phyloP scores from a whole-genome alignment of 1,140 invertebrate species.

The Yoshiicerus persimilis region DNA sequence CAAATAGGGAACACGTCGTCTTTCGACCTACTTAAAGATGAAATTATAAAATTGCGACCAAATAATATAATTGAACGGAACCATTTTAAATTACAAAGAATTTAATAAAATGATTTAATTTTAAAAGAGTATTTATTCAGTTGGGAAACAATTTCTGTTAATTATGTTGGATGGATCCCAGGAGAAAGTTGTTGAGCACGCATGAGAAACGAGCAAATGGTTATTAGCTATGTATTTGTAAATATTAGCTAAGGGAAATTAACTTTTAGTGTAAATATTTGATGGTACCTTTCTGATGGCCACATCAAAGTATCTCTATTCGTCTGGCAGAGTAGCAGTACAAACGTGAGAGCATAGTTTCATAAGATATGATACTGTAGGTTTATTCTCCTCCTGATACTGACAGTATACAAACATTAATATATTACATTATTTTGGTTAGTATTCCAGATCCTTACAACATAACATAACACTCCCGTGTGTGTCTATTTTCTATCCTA shows the following conservation, averaged over 20 bases:
- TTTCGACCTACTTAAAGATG: too few relatives aligned
- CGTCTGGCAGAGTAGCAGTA: background rate
- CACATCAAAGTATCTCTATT: background rate
- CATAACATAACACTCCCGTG: background rate
- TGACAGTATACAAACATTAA: background rate
- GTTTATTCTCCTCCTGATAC: background rate
- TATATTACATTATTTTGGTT: background rate
- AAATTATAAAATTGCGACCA: too few relatives aligned
- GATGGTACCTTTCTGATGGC: background rate
- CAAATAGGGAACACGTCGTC: too few relatives aligned
- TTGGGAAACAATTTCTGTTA: background rate
- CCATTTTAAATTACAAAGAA: background rate
- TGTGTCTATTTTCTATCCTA: background rate
- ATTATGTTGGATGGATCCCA: background rate
- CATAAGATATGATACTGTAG: background rate
- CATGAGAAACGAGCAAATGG: background rate
- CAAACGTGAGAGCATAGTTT: background rate
- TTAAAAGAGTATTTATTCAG: background rate
- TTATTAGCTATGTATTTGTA: background rate
- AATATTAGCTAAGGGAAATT: constrained; percentile 13
- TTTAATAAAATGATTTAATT: too few relatives aligned
- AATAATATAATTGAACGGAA: too few relatives aligned
- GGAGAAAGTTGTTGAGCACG: background rate
- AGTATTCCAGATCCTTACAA: background rate
- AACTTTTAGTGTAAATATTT: constrained; percentile 16